Base-by-base conservation (phyloP, 2,888 invertebrate species). In the Drosophila seclusa region DNA sequence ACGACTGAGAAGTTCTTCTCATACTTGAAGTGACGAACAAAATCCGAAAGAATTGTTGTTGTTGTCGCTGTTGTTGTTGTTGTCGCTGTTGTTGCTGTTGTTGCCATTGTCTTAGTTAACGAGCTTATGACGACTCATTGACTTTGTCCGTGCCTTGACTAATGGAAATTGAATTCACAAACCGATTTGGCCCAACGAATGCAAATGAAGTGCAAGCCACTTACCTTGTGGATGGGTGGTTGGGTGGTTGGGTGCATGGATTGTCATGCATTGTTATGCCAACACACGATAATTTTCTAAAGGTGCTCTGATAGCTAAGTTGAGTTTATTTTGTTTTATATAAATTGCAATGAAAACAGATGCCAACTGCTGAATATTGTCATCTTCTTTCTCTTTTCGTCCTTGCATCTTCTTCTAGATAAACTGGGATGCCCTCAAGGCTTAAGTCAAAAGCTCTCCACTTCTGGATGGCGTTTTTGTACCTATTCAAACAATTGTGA, bases 41-140 rank as follows among this genome's bases (percentile, higher is more conserved):
- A 69, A 24, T 53, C 5, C 8, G 8, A 31, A 52, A 32, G 45
- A 48, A 34, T 13, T 48, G 21, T 2, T 38, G 40, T 18, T 45
- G 57, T n/a, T 38, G 50, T 21, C 49, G 60, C 45, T 53, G 38
- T 53, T 31, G 31, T 65, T 40, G 62, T n/a, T 52, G 38, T 18
- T 49, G 42, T 7, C 38, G 49, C 10, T 54, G 32, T 31, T 62
- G 32, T 31, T 68, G 55, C 58, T 53, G 49, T 8, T 8, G 4
- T 40, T 40, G 18, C 18, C 10, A 18, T n/a, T 36, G 36, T 36
- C 59, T 38, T 62, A 59, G 78, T 40, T 83, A 87, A 83, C 87
- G 85, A 80, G 78, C 88, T 88, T 62, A 54, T 86, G 68, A 69
- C 81, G 66, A 36, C 78, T 73, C 88, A 86, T 86, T 84, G 83